Percentiles rank a stretch among this genome's conserved stretches.
Evolutionary conservation across 2,888 invertebrate species (phyloP).

Genomic region (Slavum lentiscoides): DNA sequence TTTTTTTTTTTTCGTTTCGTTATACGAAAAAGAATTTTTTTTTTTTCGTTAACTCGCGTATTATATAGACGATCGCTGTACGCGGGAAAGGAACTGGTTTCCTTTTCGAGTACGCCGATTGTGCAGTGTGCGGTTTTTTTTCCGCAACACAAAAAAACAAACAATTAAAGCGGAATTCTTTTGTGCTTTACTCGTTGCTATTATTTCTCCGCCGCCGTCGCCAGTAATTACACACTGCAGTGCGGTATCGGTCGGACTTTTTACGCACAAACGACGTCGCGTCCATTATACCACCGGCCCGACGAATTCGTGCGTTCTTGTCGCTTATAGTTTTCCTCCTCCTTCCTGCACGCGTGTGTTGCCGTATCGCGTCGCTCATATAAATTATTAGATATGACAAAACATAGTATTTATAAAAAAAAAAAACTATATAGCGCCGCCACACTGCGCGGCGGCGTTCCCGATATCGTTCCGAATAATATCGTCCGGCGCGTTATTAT

Average conservation of each 20-base stretch:
- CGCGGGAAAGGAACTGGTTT: slow-evolving; percentile 25
- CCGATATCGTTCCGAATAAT: too few relatives aligned
- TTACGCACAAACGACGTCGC: background rate
- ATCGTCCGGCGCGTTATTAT: background rate
- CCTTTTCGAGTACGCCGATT: slow-evolving; percentile 44
- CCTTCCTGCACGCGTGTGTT: too few relatives aligned
- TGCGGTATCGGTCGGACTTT: slow-evolving; percentile 7
- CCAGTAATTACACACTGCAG: background rate
- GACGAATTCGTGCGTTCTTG: background rate
- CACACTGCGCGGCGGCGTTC: too few relatives aligned
- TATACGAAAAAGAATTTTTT: slow-evolving; percentile 13
- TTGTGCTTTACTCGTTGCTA: slow-evolving; percentile 25
- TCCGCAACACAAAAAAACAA: background rate
- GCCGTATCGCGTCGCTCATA: too few relatives aligned
- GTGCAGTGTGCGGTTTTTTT: slow-evolving; percentile 8
- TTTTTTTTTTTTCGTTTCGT: too few relatives aligned
- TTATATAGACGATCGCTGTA: too few relatives aligned
- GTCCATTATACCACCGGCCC: background rate
- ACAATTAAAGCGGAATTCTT: slow-evolving; percentile 45
- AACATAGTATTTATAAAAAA: too few relatives aligned
- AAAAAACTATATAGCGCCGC: too few relatives aligned
- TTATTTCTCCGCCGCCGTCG: slow-evolving; percentile 5
- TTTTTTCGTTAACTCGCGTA: slow-evolving; percentile 23
- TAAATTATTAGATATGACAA: too few relatives aligned
- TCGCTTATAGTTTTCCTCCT: background rate